Base-by-base conservation (phyloP, 2,113 vertebrate species). In the Varanus komodoensis region DNA sequence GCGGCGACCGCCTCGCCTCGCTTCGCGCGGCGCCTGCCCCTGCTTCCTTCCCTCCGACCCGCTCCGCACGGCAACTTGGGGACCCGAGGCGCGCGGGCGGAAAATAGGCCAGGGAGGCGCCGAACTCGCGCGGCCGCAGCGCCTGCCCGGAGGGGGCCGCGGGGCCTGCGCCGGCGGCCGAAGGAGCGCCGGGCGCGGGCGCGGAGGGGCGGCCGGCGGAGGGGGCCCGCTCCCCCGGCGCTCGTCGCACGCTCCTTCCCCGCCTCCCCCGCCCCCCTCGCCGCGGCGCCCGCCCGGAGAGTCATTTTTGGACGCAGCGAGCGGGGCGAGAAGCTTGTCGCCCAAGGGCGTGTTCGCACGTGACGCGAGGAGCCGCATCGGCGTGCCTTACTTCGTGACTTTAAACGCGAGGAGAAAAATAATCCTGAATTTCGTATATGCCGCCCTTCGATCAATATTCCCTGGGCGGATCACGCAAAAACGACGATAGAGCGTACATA, bases 31-130 rank as follows among this genome's bases (percentile, higher is more conserved):
- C 64, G 86, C 80, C 90, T 92, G 86, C 69, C 3, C 9, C 32
- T 71, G 29, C 27, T 71, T 29, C 9, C 27, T 71, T 21, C 74
- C 44, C 9, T 2, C 25, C 23, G 25, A 52, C 79, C 44, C 57
- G 91, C 92, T 93, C 90, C 71, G 87, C 90, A 83, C 93, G 92
- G 90, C 93, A 21, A 89, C 93, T 92, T 95, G 94, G 95, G 94
- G 82, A 71, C 38, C 93, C 93, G 92, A 93, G 93, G 91, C 90
- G 27, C 2, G 21, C 67, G 12, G 21, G 69, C 86, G 25, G 93
- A 96, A 93, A 94, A 93, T 93, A 96, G 93, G 93, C 94, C 93
- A 95, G 94, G 88, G 90, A 90, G 91, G 54, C 93, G 91, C 92
- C 48, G 54, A 32, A 29, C 91, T 34, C 38, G 2, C 38, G 91